These are phyloP conservation scores for Stichopus chloronotus DNA, from an alignment of 35 echinoderm and acorn worm genomes.

Conservation along the genomic window DNA sequence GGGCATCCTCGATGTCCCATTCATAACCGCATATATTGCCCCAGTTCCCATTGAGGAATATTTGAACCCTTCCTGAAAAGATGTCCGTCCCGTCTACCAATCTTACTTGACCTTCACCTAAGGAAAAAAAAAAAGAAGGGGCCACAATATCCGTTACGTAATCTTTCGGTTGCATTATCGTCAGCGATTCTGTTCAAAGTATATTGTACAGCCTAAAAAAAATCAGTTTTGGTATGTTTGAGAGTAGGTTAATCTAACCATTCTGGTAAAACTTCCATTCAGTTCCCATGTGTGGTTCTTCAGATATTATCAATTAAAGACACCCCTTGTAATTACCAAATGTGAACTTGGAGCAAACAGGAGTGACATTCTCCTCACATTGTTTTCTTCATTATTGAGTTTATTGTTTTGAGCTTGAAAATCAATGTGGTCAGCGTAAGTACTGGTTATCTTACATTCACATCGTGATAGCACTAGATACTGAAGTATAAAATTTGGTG, in stretches of 20 bases:
- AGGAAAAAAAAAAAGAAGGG: not conserved
- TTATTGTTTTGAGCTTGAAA: too few relatives aligned
- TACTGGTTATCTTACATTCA: too few relatives aligned
- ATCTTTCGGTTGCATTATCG: not conserved
- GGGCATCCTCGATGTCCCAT: not conserved
- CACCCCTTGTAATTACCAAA: too few relatives aligned
- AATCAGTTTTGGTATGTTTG: not conserved
- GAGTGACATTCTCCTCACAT: too few relatives aligned
- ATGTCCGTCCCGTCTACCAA: not conserved
- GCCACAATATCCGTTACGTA: too few relatives aligned
- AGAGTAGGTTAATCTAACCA: not conserved
- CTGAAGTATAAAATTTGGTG: too few relatives aligned
- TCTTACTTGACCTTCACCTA: not conserved
- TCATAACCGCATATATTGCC: not conserved
- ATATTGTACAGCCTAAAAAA: not conserved
- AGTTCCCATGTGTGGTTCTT: not conserved
- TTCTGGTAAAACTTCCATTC: not conserved
- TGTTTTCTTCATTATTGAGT: too few relatives aligned
- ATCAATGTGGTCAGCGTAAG: too few relatives aligned
- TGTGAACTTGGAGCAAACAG: too few relatives aligned
- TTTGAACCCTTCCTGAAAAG: conserved; percentile 1
- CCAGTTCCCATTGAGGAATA: not conserved
- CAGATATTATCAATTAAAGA: not conserved
- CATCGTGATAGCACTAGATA: too few relatives aligned
- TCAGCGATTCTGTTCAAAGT: not conserved